Base-by-base conservation (phyloP, 2,888 invertebrate genomes). In the Archips crataeganus region DNA sequence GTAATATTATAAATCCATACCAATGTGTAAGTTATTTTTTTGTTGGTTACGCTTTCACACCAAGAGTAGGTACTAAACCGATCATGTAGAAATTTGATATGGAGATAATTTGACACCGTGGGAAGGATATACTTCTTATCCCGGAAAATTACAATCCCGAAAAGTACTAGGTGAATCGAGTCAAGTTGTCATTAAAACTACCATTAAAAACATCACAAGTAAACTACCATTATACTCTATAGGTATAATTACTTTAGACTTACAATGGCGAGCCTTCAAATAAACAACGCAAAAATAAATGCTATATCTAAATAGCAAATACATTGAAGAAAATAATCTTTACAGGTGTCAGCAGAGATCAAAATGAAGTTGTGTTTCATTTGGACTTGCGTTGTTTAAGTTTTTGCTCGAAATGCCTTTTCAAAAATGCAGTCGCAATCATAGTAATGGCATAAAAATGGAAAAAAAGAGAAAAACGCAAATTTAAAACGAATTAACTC, bases 391-490 rank as follows among this genome's bases (percentile, higher is more conserved):
- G 23, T 5, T 11, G 13, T 59, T 36, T 59, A 54, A 2, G 2
- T 36, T 36, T 1, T 36, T 36, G 36, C 0, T 57, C 9, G 32
- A 13, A 13, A 68, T 57, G 62, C 47, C 15, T 60, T 47, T 39
- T 47, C n/a, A 23, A 57, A 63, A 72, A 68, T 59, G 68, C 68
- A 68, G 68, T 73, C 61, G 72, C 63, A 63, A 73, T 73, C 68
- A 68, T 68, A 32, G 63, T 73, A 73, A 73, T 73, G 59, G 57
- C 63, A 49, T 10, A 10, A 73, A 73, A 73, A 68, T 63, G 68
- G 63, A 42, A 68, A 66, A 68, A 49, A 49, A 39, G n/a, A 47
- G 34, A 1, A 23, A 57, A 3, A 9, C 32, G 9, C 23, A 57
- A 10, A 57, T 32, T 8, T 15, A 5, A 57, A 57, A 57, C 2